Percentiles rank a stretch among this genome's conserved stretches.
phyloP scores from a whole-genome alignment of 2,113 vertebrate genomes.

The Paracanthobrama guichenoti region DNA sequence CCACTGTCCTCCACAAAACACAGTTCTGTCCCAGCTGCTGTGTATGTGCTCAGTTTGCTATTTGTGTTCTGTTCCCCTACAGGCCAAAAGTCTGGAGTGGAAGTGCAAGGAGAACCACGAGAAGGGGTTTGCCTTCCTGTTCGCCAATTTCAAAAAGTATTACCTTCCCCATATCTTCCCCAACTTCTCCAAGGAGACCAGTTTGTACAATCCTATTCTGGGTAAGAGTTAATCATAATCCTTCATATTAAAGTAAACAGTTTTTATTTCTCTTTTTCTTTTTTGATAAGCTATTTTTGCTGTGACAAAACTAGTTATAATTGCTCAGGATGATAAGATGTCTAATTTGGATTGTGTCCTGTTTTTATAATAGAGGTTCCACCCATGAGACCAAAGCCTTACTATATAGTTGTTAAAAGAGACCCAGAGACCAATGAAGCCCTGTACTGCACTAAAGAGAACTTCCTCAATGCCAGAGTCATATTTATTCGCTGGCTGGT shows the following conservation, averaged over 20 bases:
- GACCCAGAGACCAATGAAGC: constrained; percentile 91
- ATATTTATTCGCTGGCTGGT: constrained; percentile 99
- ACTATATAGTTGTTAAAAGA: constrained; percentile 89
- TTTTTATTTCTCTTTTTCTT: not conserved
- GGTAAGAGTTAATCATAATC: constrained; percentile 74
- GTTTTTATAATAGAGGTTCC: constrained; percentile 83
- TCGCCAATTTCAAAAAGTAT: constrained; percentile 97
- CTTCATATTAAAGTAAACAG: not conserved
- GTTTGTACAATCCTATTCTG: constrained; percentile 92
- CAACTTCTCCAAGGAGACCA: constrained; percentile 95
- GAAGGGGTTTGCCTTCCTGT: constrained; percentile 96
- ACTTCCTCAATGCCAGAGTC: constrained; percentile 94
- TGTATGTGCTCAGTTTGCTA: constrained; percentile 27
- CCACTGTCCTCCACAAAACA: not conserved
- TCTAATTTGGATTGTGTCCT: constrained; percentile 5
- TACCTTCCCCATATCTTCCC: constrained; percentile 98
- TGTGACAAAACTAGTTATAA: not conserved
- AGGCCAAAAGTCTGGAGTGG: constrained; percentile 99
- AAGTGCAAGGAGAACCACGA: constrained; percentile 98
- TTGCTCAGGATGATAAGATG: not conserved
- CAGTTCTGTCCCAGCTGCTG: constrained; percentile 5
- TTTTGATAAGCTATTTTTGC: not conserved
- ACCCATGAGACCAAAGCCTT: constrained; percentile 92
- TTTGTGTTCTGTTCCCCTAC: constrained; percentile 58
- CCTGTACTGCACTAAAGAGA: constrained; percentile 95